phyloP scores from a whole-genome alignment of 2,888 invertebrate genomes.

The Stramonita haemastoma region DNA sequence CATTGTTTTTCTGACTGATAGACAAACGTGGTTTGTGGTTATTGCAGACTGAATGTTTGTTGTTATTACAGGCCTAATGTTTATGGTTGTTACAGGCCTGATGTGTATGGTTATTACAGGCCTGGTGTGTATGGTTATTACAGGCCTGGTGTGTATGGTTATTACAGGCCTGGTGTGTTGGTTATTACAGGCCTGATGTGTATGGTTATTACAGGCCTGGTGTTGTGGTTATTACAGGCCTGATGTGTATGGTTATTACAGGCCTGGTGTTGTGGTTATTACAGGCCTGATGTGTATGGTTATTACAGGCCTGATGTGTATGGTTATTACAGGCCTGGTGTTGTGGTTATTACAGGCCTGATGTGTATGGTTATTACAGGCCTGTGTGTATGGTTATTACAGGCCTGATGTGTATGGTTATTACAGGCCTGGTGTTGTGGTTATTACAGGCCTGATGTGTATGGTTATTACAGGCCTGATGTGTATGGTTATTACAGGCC shows the following conservation, averaged over 20 bases:
- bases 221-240: conserved; percentile 83
- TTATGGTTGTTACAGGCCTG: conserved; percentile 86
- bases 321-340: conserved; percentile 86
- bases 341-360: conserved; percentile 86
- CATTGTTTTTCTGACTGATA: too few relatives aligned
- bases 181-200: too few relatives aligned
- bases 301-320: conserved; percentile 86
- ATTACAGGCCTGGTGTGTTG: conserved; percentile 94
- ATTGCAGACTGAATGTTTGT: too few relatives aligned
- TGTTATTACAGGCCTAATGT: conserved; percentile 84
- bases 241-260: conserved; percentile 81
- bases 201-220: conserved; percentile 86
- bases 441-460: conserved; percentile 86
- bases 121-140: conserved; percentile 81
- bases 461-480: conserved; percentile 86
- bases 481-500: conserved; percentile 82
- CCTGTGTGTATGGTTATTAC: conserved; percentile 81
- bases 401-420: conserved; percentile 85
- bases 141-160: conserved; percentile 86
- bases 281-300: conserved; percentile 86
- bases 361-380: conserved; percentile 81
- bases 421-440: conserved; percentile 87
- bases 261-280: conserved; percentile 85
- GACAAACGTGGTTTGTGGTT: too few relatives aligned
- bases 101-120: conserved; percentile 81